Percentiles rank a stretch among this genome's conserved stretches.
phyloP scores from a whole-genome alignment of 37 sponge, comb jelly and placozoan genomes.

The Axinella damicornis region DNA sequence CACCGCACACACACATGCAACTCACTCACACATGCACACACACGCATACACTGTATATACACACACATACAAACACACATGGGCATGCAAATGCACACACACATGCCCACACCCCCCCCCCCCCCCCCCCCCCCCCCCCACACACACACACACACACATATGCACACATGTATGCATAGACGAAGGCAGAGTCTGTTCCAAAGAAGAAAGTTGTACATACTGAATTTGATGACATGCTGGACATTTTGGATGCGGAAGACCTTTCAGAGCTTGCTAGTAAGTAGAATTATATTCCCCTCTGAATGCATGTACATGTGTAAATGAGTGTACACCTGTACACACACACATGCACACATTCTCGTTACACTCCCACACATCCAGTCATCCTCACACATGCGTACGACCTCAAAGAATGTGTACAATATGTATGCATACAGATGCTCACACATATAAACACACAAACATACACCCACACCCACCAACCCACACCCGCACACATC shows the following conservation, averaged over 20 bases:
- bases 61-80: slow-evolving; percentile 41
- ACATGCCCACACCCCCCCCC: slow-evolving; percentile 6
- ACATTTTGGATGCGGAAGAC: slow-evolving; percentile 46
- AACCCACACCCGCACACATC: background rate
- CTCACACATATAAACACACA: too few relatives aligned
- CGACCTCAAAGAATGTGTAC: too few relatives aligned
- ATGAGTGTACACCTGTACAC: too few relatives aligned
- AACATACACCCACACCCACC: background rate
- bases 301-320: too few relatives aligned
- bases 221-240: slow-evolving; percentile 75
- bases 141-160: background rate
- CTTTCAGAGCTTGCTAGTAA: slow-evolving; percentile 59
- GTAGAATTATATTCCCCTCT: background rate
- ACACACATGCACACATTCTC: background rate
- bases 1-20: too few relatives aligned
- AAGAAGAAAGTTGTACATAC: background rate
- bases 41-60: background rate
- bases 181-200: background rate
- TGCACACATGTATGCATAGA: background rate
- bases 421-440: too few relatives aligned
- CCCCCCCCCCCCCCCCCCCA: too few relatives aligned
- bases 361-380: background rate
- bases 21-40: background rate
- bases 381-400: background rate
- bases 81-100: slow-evolving; percentile 39